These are phyloP conservation scores for Eupithecia tripunctaria DNA, from an alignment of 2,888 invertebrate species.

Conservation along the genomic window DNA sequence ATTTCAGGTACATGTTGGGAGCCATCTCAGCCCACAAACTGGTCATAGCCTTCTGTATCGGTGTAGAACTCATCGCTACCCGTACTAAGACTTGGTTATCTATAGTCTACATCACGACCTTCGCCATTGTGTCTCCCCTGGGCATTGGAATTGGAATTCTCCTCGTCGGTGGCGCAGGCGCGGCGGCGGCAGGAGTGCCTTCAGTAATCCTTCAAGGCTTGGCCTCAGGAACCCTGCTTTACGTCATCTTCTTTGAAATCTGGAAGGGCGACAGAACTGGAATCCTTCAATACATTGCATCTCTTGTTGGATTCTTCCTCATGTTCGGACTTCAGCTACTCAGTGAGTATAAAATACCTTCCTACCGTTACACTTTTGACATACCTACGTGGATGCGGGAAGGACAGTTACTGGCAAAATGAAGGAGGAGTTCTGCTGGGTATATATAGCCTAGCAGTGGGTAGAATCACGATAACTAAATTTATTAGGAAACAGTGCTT, in stretches of 20 bases:
- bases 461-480: too few species aligned
- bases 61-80: constrained; percentile 91
- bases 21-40: constrained; percentile 94
- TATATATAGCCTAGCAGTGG: too few species aligned
- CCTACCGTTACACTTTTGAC: neutral
- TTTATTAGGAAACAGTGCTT: too few species aligned
- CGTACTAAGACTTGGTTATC: constrained; percentile 86
- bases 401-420: too few species aligned
- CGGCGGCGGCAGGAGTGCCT: constrained; percentile 84
- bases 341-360: constrained; percentile 79
- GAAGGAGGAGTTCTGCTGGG: too few species aligned
- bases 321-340: constrained; percentile 89
- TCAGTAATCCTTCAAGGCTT: constrained; percentile 91
- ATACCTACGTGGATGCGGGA: too few species aligned
- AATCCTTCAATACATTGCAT: constrained; percentile 86
- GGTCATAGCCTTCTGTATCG: constrained; percentile 94
- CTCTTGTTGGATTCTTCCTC: constrained; percentile 87
- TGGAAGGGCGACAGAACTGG: constrained; percentile 86
- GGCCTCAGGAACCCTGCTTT: constrained; percentile 96
- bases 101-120: constrained; percentile 88
- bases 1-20: constrained; percentile 90
- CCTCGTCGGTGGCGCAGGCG: constrained; percentile 84
- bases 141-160: constrained; percentile 91
- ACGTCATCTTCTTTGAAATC: constrained; percentile 98
- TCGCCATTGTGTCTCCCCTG: constrained; percentile 91